Percentiles rank a stretch among this genome's conserved stretches.
These are phyloP conservation scores for Trachemys scripta DNA, from an alignment of 2,113 vertebrate species.

Conservation along the genomic window DNA sequence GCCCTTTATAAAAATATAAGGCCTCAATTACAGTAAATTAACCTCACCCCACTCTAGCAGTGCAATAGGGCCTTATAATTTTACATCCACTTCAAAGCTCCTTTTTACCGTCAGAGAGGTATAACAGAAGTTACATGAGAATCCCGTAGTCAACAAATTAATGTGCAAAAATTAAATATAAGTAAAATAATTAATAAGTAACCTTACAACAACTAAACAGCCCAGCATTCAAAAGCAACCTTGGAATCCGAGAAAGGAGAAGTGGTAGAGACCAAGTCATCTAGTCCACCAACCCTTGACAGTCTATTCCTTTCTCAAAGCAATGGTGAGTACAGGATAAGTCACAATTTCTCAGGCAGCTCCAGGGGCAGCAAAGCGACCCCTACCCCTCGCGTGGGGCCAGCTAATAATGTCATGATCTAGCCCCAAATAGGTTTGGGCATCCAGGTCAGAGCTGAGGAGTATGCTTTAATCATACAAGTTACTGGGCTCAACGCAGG, in stretches of 20 bases:
- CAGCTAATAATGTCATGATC: not conserved
- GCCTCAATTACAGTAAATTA: not conserved
- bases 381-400: not conserved
- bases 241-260: rapidly evolving
- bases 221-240: no score
- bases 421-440: not conserved
- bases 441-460: not conserved
- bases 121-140: not conserved
- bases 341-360: not conserved
- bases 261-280: not conserved
- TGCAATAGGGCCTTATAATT: not conserved
- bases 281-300: not conserved
- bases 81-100: not conserved
- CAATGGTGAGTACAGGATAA: rapidly evolving
- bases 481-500: not conserved
- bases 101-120: not conserved
- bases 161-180: not conserved
- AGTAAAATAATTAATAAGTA: not conserved
- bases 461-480: not conserved
- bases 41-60: not conserved
- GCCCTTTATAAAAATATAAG: rapidly evolving
- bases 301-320: rapidly evolving
- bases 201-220: not conserved
- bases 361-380: not conserved
- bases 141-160: not conserved